A percentile compares a stretch with the other conserved stretches of the same genome.
These are phyloP conservation scores for Eulithis prunata DNA, from an alignment of 2,888 invertebrate genomes.

Conservation along the genomic window DNA sequence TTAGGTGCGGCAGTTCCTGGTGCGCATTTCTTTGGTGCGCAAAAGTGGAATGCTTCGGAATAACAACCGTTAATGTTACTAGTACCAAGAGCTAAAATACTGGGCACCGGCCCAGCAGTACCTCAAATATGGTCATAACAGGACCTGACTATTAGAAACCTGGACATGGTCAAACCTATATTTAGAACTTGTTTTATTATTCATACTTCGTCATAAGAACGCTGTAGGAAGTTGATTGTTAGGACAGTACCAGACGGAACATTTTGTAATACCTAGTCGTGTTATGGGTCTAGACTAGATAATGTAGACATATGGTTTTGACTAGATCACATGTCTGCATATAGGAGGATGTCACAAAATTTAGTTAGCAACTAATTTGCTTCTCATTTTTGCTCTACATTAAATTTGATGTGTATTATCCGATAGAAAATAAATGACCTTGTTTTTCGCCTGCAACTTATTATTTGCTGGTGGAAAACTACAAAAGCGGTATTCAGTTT, in stretches of 20 bases:
- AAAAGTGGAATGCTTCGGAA: too few relatives aligned
- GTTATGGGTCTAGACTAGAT: constrained; percentile 31
- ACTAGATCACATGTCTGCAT: not conserved
- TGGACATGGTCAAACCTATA: constrained; percentile 23
- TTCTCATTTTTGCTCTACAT: too few relatives aligned
- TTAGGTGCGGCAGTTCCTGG: too few relatives aligned
- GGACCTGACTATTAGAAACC: constrained; percentile 15
- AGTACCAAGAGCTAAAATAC: not conserved
- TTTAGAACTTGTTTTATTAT: constrained; percentile 25
- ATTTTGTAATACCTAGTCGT: constrained; percentile 21
- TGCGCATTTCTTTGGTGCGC: too few relatives aligned
- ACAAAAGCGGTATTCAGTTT: too few relatives aligned
- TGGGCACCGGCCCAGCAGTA: not conserved
- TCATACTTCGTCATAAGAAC: constrained; percentile 17
- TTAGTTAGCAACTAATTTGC: not conserved
- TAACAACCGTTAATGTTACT: too few relatives aligned
- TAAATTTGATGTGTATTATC: too few relatives aligned
- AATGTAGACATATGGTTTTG: not conserved
- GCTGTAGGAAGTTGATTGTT: constrained; percentile 37
- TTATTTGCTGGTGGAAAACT: too few relatives aligned
- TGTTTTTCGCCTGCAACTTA: too few relatives aligned
- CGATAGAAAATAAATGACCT: too few relatives aligned
- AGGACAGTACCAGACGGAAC: constrained; percentile 30
- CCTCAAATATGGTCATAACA: constrained; percentile 16
- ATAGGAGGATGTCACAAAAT: not conserved